These are phyloP conservation scores for Percopsis omiscomaycus DNA, from an alignment of 2,797 vertebrate genomes.

Conservation along the genomic window DNA sequence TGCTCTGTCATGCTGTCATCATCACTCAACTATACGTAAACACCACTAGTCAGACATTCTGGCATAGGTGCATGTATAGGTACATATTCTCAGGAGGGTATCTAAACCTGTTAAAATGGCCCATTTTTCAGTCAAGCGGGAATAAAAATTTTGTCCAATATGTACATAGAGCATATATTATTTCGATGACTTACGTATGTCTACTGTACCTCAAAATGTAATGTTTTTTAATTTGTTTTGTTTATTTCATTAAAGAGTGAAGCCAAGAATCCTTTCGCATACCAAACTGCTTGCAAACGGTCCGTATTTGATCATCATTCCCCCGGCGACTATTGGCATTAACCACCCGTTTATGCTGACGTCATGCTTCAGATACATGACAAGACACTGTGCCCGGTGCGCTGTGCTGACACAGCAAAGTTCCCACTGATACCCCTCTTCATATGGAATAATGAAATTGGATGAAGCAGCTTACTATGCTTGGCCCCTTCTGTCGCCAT, in stretches of 20 bases:
- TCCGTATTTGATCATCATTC: neutral
- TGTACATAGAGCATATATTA: neutral
- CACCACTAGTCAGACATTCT: constrained; percentile 42
- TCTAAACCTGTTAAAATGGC: constrained; percentile 44
- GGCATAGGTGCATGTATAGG: constrained; percentile 16
- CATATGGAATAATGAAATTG: constrained; percentile 73
- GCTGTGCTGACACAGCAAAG: constrained; percentile 67
- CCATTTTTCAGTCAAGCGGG: constrained; percentile 46
- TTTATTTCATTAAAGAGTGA: too few relatives aligned
- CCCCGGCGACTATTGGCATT: neutral
- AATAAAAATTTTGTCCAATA: constrained; percentile 46
- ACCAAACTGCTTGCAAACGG: neutral
- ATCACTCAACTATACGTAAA: constrained; percentile 6
- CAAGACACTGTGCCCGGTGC: constrained; percentile 15
- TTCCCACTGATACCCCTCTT: constrained; percentile 63
- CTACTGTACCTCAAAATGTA: too few relatives aligned
- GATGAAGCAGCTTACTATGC: constrained; percentile 72
- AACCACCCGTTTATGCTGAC: constrained; percentile 21
- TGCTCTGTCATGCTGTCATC: constrained; percentile 42
- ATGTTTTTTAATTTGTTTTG: too few relatives aligned
- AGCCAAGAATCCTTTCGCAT: too few relatives aligned
- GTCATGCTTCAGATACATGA: constrained; percentile 42
- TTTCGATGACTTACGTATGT: too few relatives aligned
- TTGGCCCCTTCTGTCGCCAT: constrained; percentile 60
- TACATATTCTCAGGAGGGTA: constrained; percentile 34